phyloP scores from a whole-genome alignment of 1,140 invertebrate species.

The Lordiphosa collinella region DNA sequence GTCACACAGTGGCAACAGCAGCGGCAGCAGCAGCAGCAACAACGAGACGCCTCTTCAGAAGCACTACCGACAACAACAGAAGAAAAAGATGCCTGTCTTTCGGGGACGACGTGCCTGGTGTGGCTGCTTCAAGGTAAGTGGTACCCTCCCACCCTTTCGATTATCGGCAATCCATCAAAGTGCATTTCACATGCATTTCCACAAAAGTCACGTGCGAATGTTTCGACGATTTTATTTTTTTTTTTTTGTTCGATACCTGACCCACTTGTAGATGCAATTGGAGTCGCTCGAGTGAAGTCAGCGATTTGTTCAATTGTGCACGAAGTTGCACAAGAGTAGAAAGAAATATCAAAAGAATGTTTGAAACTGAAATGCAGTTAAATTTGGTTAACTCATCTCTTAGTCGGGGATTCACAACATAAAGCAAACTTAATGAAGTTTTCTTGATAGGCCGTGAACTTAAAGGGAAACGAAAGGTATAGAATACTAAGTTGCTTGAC shows the following conservation, averaged over 20 bases:
- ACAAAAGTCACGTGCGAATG: conserved; percentile 48
- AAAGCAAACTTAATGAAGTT: too few species aligned
- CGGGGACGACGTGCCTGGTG: conserved; percentile 83
- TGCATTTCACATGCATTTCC: background rate
- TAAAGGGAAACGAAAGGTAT: too few species aligned
- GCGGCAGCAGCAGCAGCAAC: conserved; percentile 2
- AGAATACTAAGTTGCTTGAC: too few species aligned
- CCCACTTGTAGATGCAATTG: conserved; percentile 20
- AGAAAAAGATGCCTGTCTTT: conserved; percentile 82
- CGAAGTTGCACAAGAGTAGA: conserved; percentile 42
- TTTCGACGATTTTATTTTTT: background rate
- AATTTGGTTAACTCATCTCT: too few species aligned
- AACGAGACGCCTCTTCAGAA: conserved; percentile 74
- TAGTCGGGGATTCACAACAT: too few species aligned
- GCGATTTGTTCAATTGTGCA: conserved; percentile 45
- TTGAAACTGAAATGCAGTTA: too few species aligned
- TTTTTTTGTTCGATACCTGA: conserved; percentile 1
- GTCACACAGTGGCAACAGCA: conserved; percentile 32
- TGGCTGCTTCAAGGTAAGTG: conserved; percentile 83
- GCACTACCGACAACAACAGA: conserved; percentile 75
- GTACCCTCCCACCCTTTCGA: background rate
- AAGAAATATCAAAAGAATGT: too few species aligned
- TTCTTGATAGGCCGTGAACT: too few species aligned
- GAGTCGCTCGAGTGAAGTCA: conserved; percentile 2
- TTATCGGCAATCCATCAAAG: background rate